These are phyloP conservation scores for Drosophila borborema DNA, from an alignment of 2,888 invertebrate species.

Conservation along the genomic window DNA sequence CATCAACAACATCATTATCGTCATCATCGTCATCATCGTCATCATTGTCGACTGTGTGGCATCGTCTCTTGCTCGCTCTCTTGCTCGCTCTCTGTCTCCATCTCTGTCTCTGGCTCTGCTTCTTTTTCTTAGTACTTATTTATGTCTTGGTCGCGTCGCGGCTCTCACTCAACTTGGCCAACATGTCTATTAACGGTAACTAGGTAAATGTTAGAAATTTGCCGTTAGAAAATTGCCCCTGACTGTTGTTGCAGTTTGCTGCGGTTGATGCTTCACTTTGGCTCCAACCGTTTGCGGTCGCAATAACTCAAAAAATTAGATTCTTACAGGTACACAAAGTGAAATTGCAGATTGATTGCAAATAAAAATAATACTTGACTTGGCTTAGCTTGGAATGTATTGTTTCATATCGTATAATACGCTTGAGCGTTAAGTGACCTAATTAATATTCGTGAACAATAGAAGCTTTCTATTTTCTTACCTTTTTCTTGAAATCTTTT, in stretches of 20 bases:
- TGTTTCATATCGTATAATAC: neutral
- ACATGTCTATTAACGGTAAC: slow-evolving; percentile 81
- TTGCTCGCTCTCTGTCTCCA: slow-evolving; percentile 2
- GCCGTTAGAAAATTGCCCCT: slow-evolving; percentile 77
- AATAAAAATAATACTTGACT: neutral
- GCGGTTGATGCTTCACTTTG: slow-evolving; percentile 37
- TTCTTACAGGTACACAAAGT: slow-evolving; percentile 25
- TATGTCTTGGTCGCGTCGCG: slow-evolving; percentile 65
- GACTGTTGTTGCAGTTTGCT: slow-evolving; percentile 25
- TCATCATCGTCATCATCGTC: neutral
- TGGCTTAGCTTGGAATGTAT: neutral
- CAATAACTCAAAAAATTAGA: slow-evolving; percentile 52
- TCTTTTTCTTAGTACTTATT: slow-evolving; percentile 58
- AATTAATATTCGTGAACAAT: slow-evolving; percentile 1
- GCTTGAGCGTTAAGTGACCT: neutral
- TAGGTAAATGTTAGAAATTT: slow-evolving; percentile 79
- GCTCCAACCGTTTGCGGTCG: slow-evolving; percentile 27
- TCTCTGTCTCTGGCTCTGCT: neutral
- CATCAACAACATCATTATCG: neutral
- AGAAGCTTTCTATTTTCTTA: neutral
- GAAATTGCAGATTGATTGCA: slow-evolving; percentile 9
- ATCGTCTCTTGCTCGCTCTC: neutral
- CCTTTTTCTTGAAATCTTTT: no score
- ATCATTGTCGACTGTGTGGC: slow-evolving; percentile 18
- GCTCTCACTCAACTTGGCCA: slow-evolving; percentile 75